A percentile compares a stretch with the other conserved stretches of the same genome.
These are phyloP conservation scores for Agrotis puta DNA, from an alignment of 2,888 invertebrate species.

Conservation along the genomic window DNA sequence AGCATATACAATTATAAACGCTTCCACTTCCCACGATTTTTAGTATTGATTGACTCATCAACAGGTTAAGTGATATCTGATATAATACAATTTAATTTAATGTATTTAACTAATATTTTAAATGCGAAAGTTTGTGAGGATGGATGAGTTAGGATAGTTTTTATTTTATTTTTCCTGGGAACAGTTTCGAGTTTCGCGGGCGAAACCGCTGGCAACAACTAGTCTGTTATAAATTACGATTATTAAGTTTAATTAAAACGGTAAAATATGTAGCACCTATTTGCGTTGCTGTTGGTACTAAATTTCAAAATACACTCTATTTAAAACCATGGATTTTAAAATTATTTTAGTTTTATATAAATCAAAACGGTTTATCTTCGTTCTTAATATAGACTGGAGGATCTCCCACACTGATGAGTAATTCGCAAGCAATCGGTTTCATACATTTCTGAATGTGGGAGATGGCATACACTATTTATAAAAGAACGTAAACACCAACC, in stretches of 20 bases:
- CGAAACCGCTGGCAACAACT: no score
- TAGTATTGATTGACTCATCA: slow-evolving; percentile 8
- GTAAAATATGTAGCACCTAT: neutral
- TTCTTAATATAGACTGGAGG: slow-evolving; percentile 19
- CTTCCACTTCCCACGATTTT: slow-evolving; percentile 13
- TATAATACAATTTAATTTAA: no score
- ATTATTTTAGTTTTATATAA: neutral
- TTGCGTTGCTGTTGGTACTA: neutral
- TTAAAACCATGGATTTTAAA: neutral
- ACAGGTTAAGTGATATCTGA: neutral
- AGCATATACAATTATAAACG: neutral
- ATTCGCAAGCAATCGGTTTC: slow-evolving; percentile 13
- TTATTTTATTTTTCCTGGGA: no score
- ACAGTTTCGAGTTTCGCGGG: no score
- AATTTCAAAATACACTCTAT: neutral
- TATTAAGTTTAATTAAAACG: neutral
- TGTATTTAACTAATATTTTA: no score
- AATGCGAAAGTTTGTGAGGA: no score
- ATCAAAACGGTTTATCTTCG: neutral
- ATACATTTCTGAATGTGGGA: slow-evolving; percentile 10
- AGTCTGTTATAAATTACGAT: neutral
- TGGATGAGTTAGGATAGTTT: no score
- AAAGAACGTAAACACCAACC: no score
- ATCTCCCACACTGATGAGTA: slow-evolving; percentile 7
- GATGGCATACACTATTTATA: slow-evolving; percentile 10